Evolutionary conservation across 2,113 vertebrate species (phyloP).

Genomic region (Microcebus lehilahytsara): DNA sequence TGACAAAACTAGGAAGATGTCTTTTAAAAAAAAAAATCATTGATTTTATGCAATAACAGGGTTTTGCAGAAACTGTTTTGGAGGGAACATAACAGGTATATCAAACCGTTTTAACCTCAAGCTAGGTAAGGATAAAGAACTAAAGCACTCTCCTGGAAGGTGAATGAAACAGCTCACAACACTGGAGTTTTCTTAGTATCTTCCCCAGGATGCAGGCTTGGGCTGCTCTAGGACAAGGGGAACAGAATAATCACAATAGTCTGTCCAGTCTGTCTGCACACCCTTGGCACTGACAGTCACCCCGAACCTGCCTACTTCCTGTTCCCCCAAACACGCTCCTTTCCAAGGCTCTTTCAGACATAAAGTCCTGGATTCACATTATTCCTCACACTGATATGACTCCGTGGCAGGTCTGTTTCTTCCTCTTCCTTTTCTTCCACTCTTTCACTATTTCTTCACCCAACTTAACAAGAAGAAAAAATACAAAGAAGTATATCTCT

Average conservation of each 20-base stretch:
- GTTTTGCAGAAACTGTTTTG: not conserved
- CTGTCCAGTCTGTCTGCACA: no score
- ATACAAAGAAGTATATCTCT: not conserved
- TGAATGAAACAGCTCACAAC: not conserved
- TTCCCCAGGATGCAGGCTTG: not conserved
- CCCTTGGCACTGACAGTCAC: not conserved
- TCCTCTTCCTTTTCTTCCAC: not conserved
- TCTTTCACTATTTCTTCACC: not conserved
- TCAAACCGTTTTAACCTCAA: not conserved
- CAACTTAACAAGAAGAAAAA: not conserved
- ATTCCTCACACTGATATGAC: not conserved
- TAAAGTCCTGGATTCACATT: not conserved
- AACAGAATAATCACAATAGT: not conserved
- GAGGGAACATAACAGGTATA: not conserved
- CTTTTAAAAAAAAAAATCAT: not conserved
- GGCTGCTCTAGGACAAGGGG: not conserved
- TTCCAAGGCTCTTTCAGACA: not conserved
- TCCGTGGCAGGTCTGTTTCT: not conserved
- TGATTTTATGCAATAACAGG: not conserved
- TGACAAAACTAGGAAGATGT: not conserved
- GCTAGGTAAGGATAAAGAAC: not conserved
- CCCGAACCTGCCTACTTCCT: not conserved
- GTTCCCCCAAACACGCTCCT: not conserved
- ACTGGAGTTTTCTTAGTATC: not conserved
- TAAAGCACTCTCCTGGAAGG: not conserved